Percentiles rank a stretch among this genome's conserved stretches.
phyloP scores from a whole-genome alignment of 2,113 vertebrate genomes.

The Dendropsophus ebraccatus region DNA sequence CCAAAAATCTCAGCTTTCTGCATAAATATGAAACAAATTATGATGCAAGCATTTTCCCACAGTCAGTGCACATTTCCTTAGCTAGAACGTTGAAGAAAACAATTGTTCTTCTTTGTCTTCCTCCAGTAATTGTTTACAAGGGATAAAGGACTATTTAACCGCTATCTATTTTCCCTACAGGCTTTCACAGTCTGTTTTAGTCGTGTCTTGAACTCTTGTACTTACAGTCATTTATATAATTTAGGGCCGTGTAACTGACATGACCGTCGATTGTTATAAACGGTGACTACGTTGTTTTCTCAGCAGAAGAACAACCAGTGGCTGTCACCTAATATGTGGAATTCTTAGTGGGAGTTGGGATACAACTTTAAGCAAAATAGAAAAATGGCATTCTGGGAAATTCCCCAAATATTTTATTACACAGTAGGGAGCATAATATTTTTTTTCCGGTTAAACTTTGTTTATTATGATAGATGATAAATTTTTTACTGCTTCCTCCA shows the following conservation, averaged over 20 bases:
- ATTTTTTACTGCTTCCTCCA: no score
- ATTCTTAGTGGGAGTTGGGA: neutral
- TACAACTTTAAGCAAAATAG: neutral
- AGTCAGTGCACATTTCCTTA: constrained; percentile 24
- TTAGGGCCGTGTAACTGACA: neutral
- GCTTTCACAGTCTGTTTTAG: constrained; percentile 6
- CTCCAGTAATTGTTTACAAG: constrained; percentile 28
- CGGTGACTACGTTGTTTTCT: neutral
- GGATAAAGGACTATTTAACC: constrained; percentile 46
- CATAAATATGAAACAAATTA: neutral
- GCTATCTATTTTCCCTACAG: constrained; percentile 45
- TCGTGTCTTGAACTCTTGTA: constrained; percentile 10
- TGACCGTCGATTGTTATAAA: neutral
- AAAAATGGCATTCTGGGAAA: neutral
- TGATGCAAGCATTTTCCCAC: constrained; percentile 44
- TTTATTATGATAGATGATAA: neutral
- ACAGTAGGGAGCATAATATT: neutral
- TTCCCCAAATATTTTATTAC: neutral
- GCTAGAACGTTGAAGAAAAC: constrained; percentile 30
- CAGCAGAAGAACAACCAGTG: neutral
- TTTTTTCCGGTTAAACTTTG: neutral
- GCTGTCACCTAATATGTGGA: neutral
- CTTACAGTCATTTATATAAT: constrained; percentile 22
- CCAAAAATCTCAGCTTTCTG: neutral
- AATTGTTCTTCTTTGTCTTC: constrained; percentile 20